Evolutionary conservation across 2,888 invertebrate genomes (phyloP).

Genomic region (Epirrhoe tristata): DNA sequence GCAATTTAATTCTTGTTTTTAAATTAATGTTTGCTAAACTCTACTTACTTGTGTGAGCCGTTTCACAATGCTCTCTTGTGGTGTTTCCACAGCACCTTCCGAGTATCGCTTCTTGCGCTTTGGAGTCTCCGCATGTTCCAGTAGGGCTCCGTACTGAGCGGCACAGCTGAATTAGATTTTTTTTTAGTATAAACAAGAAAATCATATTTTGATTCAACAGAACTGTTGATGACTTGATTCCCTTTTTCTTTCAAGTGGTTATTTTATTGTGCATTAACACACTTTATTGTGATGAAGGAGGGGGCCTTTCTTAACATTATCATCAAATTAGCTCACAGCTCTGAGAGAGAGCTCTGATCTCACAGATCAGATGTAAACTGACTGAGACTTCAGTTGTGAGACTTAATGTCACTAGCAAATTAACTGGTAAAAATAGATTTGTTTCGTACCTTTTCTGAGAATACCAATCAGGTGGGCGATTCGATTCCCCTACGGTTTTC

Average conservation of each 20-base stretch:
- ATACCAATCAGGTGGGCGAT: slow-evolving; percentile 94
- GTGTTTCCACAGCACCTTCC: slow-evolving; percentile 86
- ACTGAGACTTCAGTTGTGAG: neutral
- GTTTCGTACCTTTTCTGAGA: slow-evolving; percentile 87
- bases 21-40: neutral
- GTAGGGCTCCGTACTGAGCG: slow-evolving; percentile 92
- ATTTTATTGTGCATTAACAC: too few relatives aligned
- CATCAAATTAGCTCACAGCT: too few relatives aligned
- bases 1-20: too few relatives aligned
- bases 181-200: neutral
- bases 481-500: slow-evolving; percentile 91
- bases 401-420: neutral
- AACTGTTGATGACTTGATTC: too few relatives aligned
- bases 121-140: slow-evolving; percentile 93
- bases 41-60: slow-evolving; percentile 85
- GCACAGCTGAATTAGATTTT: slow-evolving; percentile 86
- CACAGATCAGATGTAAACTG: too few relatives aligned
- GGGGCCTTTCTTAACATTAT: too few relatives aligned
- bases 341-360: too few relatives aligned
- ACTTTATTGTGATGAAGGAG: too few relatives aligned
- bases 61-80: slow-evolving; percentile 91
- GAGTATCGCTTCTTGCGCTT: slow-evolving; percentile 92
- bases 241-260: too few relatives aligned
- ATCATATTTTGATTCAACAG: too few relatives aligned
- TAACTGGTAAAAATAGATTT: neutral